These are phyloP conservation scores for Drosophila pseudoobscura DNA, from an alignment of 1,140 invertebrate genomes.

Conservation along the genomic window DNA sequence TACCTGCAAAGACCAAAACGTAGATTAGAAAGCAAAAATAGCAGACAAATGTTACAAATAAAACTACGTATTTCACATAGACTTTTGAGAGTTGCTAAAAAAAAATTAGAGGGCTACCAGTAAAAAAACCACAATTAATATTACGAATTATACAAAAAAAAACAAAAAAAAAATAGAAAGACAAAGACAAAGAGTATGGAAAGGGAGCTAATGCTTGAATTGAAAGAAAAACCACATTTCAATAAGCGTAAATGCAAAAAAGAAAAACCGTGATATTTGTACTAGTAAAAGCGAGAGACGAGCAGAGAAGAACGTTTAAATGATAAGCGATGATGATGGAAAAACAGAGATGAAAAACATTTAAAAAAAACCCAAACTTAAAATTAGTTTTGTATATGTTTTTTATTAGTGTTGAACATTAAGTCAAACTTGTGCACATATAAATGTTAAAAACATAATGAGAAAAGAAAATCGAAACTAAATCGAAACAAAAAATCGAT, in stretches of 20 bases:
- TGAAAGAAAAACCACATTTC: slow-evolving; percentile 56
- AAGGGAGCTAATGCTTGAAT: slow-evolving; percentile 37
- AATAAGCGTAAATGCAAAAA: slow-evolving; percentile 60
- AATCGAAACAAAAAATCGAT: slow-evolving; percentile 16
- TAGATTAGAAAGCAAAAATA: slow-evolving; percentile 28
- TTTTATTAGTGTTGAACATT: slow-evolving; percentile 76
- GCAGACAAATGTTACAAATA: slow-evolving; percentile 10
- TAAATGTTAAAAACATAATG: slow-evolving; percentile 75
- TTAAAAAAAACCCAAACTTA: slow-evolving; percentile 56
- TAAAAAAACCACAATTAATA: slow-evolving; percentile 32
- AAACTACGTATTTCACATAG: slow-evolving; percentile 34
- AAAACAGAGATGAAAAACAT: slow-evolving; percentile 17
- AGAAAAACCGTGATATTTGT: slow-evolving; percentile 78
- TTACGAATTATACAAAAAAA: slow-evolving; percentile 26
- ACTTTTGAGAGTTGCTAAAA: slow-evolving; percentile 31
- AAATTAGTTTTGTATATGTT: slow-evolving; percentile 80
- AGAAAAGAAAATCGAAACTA: slow-evolving; percentile 27
- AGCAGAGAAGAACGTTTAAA: slow-evolving; percentile 13
- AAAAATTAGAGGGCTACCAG: slow-evolving; percentile 29
- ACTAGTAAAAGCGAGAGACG: slow-evolving; percentile 67
- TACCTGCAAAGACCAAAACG: slow-evolving; percentile 52
- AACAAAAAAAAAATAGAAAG: no score
- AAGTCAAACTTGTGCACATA: slow-evolving; percentile 81
- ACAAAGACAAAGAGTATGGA: slow-evolving; percentile 20
- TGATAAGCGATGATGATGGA: slow-evolving; percentile 5